Evolutionary conservation across 2,888 invertebrate genomes (phyloP).

Genomic region (Dicranocentrus wangi): DNA sequence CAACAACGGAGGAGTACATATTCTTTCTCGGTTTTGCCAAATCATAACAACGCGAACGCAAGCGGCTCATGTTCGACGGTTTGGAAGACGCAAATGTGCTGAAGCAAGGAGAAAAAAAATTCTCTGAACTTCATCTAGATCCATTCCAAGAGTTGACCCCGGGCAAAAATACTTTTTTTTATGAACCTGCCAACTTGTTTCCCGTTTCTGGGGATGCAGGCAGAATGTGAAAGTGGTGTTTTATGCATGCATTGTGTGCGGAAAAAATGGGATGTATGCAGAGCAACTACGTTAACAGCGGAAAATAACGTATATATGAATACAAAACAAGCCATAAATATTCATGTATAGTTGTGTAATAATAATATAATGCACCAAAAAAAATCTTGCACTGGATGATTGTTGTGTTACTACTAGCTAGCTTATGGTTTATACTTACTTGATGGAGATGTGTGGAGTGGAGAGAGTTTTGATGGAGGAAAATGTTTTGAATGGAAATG

Average conservation of each 20-base stretch:
- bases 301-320: not conserved
- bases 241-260: too few species aligned
- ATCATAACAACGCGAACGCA: not conserved
- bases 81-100: not conserved
- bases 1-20: not conserved
- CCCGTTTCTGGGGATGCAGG: not conserved
- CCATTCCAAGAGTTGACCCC: constrained; percentile 27
- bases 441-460: too few species aligned
- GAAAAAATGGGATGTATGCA: not conserved
- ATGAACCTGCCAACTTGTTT: constrained; percentile 48
- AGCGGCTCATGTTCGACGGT: not conserved
- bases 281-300: not conserved
- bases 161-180: constrained; percentile 53
- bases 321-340: constrained; percentile 8
- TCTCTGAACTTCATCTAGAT: constrained; percentile 19
- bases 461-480: too few species aligned
- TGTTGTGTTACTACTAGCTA: too few species aligned
- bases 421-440: too few species aligned
- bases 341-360: constrained; percentile 5
- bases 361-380: constrained; percentile 26
- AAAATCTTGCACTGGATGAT: too few species aligned
- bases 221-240: not conserved
- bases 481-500: too few species aligned
- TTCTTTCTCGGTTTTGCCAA: not conserved
- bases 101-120: not conserved